A percentile compares a stretch with the other conserved stretches of the same genome.
Conservation (phyloP, 2,113 vertebrate species). For the Heterotilapia buettikoferi region DNA sequence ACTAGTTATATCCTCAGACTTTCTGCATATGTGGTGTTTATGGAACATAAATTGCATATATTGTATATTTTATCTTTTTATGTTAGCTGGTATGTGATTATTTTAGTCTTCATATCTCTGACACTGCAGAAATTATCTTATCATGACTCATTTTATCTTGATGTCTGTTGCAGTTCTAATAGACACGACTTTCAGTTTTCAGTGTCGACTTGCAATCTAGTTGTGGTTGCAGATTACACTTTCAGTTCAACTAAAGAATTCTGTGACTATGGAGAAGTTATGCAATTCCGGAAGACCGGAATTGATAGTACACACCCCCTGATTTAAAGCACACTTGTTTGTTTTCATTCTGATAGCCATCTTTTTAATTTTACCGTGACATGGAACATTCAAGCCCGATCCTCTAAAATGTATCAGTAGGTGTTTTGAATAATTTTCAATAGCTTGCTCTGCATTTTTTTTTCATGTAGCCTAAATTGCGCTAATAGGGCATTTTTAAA, state of each 20-base stretch:
- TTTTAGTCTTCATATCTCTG: background rate
- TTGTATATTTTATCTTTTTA: background rate
- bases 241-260: background rate
- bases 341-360: background rate
- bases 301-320: background rate
- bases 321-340: rapidly evolving
- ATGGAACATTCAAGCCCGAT: background rate
- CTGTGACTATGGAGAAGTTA: background rate
- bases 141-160: background rate
- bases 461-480: background rate
- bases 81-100: background rate
- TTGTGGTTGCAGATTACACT: background rate
- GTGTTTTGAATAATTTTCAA: background rate
- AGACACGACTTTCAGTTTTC: background rate
- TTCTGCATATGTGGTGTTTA: background rate
- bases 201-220: background rate
- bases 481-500: background rate
- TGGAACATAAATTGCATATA: background rate
- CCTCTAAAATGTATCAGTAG: background rate
- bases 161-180: background rate
- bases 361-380: background rate
- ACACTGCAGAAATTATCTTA: rapidly evolving
- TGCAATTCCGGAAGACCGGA: no score
- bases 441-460: background rate
- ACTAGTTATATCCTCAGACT: background rate